Evolutionary conservation across 2,113 vertebrate species (phyloP).

Genomic region (Corydoras maculifer): DNA sequence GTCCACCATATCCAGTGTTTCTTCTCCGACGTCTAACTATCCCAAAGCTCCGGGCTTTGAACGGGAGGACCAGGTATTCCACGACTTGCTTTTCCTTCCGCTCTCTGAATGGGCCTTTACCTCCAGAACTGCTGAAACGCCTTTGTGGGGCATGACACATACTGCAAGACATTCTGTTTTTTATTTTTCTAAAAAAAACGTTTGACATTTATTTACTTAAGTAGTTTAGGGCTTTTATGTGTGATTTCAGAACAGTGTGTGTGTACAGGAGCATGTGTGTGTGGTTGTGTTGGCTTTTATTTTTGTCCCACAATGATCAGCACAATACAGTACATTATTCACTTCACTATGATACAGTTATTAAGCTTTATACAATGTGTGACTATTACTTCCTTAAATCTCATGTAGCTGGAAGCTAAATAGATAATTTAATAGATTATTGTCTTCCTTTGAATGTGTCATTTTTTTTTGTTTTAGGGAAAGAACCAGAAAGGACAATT

Average conservation of each 20-base stretch:
- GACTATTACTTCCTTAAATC: too few relatives aligned
- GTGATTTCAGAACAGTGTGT: constrained; percentile 15
- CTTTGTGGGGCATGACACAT: constrained; percentile 8
- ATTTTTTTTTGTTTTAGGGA: constrained; percentile 62
- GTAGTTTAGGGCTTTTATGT: constrained; percentile 31
- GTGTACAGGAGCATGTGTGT: not conserved
- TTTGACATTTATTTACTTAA: not conserved
- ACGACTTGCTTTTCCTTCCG: constrained; percentile 49
- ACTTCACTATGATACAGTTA: too few relatives aligned
- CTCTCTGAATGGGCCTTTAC: constrained; percentile 27
- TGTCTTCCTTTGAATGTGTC: not conserved
- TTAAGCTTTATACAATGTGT: too few relatives aligned
- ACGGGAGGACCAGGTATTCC: constrained; percentile 78
- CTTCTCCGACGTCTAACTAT: constrained; percentile 73
- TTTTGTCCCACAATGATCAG: not conserved
- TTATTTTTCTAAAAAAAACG: too few relatives aligned
- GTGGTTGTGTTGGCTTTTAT: not conserved
- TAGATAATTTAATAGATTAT: too few relatives aligned
- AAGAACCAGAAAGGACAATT: constrained; percentile 67
- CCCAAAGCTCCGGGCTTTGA: constrained; percentile 80
- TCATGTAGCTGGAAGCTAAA: too few relatives aligned
- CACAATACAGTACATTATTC: too few relatives aligned
- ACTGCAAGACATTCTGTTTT: constrained; percentile 22
- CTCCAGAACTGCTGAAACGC: constrained; percentile 26
- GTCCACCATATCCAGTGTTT: constrained; percentile 69